Base-by-base conservation (phyloP, 2,888 invertebrate genomes). In the Parthenolecanium corni region DNA sequence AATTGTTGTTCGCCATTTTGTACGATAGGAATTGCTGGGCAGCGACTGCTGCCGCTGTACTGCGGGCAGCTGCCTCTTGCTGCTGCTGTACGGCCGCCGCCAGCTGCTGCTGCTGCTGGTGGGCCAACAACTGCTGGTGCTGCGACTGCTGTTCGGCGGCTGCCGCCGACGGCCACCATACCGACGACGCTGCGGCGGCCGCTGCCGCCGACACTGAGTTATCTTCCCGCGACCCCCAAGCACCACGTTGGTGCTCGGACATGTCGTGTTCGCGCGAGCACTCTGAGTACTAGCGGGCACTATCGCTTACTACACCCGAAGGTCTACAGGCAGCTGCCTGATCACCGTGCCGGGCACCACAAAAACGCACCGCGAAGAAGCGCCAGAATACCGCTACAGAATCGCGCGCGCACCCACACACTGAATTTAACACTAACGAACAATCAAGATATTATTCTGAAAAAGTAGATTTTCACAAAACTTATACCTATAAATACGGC, bases 91-190 rank as follows among this genome's bases (percentile, higher is more conserved):
- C 73, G 63, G 64, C 65, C 46, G 67, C 66, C 25, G 71, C 72
- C 66, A 73, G 70, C 66, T 71, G 70, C 62, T 72, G 72, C 64
- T 71, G 72, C 66, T 72, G 72, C 56, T 72, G 72, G 52, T 72
- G 71, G 25, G 71, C 68, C 53, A 73, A 71, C 64, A 65, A 64
- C 65, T 64, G 66, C 49, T 68, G 69, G 65, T 68, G 68, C 64
- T 64, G 67, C 64, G 68, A 68, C 65, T 66, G 65, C 53, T 73
- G 72, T 61, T 72, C 73, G 65, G 68, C 66, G 67, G 69, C 66
- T 64, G 69, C 66, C 46, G 61, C 76, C 70, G 76, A 78, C 68
- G 78, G 74, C 69, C 78, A 78, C 71, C 76, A 76, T 68, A 77
- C 65, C 51, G 65, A 65, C 64, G 66, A 65, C 47, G 66, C 65